Conservation (phyloP, 2,797 vertebrate species). For the Cyprinodon diabolis region DNA sequence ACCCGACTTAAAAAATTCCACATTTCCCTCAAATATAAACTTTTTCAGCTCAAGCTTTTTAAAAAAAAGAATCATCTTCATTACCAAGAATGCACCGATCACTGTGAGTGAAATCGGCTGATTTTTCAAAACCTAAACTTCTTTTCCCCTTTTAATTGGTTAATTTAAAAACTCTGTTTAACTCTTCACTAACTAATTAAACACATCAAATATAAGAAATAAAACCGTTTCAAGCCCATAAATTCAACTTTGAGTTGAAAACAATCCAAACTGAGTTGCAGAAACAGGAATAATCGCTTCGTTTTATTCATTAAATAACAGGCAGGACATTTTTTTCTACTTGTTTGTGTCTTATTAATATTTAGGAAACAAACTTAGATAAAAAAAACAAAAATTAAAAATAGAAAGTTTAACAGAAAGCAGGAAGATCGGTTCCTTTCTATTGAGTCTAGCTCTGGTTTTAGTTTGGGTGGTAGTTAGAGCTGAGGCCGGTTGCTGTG, state of each 20-base stretch:
- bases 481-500: constrained; percentile 4
- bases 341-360: neutral
- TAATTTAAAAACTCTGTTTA: neutral
- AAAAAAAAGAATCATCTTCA: neutral
- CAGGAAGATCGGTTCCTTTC: neutral
- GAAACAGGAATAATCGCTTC: neutral
- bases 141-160: neutral
- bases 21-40: too few relatives aligned
- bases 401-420: neutral
- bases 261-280: neutral
- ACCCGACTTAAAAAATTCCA: too few relatives aligned
- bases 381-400: too few relatives aligned
- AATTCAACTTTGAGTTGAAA: neutral
- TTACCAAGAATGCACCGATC: neutral
- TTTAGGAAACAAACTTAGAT: too few relatives aligned
- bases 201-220: too few relatives aligned
- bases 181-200: neutral
- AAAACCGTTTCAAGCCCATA: neutral
- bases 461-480: neutral
- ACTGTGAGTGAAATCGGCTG: neutral
- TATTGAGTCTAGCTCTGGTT: neutral
- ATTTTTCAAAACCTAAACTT: neutral
- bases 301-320: neutral
- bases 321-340: neutral
- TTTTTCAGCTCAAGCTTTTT: neutral